Evolutionary conservation across 2,113 vertebrate genomes (phyloP).

Genomic region (Hippopotamus amphibius): DNA sequence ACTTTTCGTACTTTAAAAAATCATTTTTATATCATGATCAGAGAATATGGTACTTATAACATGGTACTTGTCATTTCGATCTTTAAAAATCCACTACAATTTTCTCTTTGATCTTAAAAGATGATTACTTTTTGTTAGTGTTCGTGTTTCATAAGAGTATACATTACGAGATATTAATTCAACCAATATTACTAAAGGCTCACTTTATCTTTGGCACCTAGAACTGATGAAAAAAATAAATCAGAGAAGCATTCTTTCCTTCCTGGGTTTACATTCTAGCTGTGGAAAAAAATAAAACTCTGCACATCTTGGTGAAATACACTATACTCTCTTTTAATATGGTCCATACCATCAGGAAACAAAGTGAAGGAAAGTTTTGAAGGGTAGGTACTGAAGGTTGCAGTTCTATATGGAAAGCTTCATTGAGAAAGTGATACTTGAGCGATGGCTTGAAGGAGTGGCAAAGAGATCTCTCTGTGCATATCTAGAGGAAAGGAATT

Average conservation of each 20-base stretch:
- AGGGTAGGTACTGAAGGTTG: background rate
- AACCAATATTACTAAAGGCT: background rate
- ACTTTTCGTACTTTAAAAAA: background rate
- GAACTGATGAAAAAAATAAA: background rate
- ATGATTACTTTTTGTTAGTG: background rate
- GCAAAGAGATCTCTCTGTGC: background rate
- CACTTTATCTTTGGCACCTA: background rate
- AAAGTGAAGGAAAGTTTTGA: background rate
- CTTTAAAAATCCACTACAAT: background rate
- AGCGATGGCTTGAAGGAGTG: background rate
- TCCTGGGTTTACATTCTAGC: background rate
- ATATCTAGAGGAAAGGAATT: background rate
- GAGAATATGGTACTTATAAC: background rate
- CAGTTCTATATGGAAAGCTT: background rate
- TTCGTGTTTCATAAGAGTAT: background rate
- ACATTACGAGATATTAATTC: background rate
- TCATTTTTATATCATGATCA: background rate
- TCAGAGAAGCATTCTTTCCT: background rate
- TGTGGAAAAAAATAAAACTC: background rate
- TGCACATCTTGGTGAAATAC: too few species aligned
- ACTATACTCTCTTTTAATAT: background rate
- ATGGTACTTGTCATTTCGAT: background rate
- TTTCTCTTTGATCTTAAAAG: background rate
- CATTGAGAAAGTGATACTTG: background rate
- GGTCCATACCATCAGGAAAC: background rate